Evolutionary conservation across 53 echinoderm and acorn worm species (phyloP), one percentile per base, ranked within the genome.

Genomic region (Echinarachnius parma): DNA sequence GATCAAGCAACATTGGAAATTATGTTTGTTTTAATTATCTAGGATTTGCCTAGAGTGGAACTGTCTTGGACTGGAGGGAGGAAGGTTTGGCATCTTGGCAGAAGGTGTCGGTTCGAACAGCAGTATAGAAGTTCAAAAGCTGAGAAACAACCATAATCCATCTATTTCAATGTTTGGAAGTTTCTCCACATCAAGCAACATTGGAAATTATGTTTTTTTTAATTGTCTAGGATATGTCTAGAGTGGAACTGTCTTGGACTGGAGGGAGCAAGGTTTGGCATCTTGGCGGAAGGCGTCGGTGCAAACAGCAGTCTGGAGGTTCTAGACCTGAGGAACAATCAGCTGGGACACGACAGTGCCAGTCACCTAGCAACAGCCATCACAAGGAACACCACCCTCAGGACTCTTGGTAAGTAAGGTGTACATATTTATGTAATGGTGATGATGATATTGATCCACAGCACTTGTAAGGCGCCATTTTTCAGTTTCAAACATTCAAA

Each of bases 1-100:
- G n/a, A n/a, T n/a, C n/a, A n/a, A n/a, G n/a, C n/a, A n/a, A n/a
- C n/a, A n/a, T n/a, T n/a, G n/a, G n/a, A n/a, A n/a, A n/a, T n/a
- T n/a, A n/a, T n/a, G 9, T 55, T 4, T 28, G n/a, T n/a, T n/a
- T n/a, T n/a, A 29, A 31, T 33, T 4, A 58, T 23, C 28, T 57
- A 95, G 96, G 31, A 19, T 95, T 31, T 84, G 87, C 35, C 71
- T 95, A 34, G 96, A 95, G 53, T 95, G 96, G 96, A 95, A 95
- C 31, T 85, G 83, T 19, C 59, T 95, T 18, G 96, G 96, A 1
- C 26, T 95, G 31, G 90, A 90, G 15, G 63, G 87, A 14, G 46
- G 75, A 8, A 66, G 84, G 9, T 95, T 95, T 72, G 75, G 65
- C 4, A 48, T 67, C 10, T 47, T 95, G 5, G 80, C 96, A n/a